A percentile compares a stretch with the other conserved stretches of the same genome.
Conservation (phyloP, 2,113 vertebrate species). For the Gallinago media region DNA sequence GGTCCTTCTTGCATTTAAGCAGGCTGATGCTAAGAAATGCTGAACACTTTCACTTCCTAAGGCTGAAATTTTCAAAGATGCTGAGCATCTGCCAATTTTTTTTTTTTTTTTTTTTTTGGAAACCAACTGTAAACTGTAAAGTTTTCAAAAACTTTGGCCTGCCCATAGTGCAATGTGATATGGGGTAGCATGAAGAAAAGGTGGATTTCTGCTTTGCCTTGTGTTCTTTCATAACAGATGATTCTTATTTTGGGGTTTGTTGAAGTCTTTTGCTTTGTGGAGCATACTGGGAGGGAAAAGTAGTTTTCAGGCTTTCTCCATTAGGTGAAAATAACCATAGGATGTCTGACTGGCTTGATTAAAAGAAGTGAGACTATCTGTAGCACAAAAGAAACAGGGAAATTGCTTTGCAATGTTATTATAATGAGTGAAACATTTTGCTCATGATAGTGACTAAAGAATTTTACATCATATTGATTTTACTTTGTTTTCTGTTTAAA, state of each 20-base stretch:
- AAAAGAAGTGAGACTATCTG: neutral
- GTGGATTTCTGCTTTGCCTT: conserved; percentile 30
- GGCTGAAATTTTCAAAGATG: neutral
- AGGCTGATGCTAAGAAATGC: neutral
- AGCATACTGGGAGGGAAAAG: neutral
- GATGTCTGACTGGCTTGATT: neutral
- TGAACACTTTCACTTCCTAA: neutral
- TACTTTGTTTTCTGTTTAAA: neutral
- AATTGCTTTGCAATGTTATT: neutral
- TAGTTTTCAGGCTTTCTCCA: neutral
- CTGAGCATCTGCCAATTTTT: neutral
- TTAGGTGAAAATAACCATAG: neutral
- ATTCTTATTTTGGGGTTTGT: neutral
- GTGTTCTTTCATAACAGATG: neutral
- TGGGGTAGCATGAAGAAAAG: conserved; percentile 2
- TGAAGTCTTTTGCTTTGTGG: conserved; percentile 27
- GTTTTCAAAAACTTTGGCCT: neutral
- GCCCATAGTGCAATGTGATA: neutral
- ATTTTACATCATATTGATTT: neutral
- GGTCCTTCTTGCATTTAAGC: neutral
- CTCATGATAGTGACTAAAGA: neutral
- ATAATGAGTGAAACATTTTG: neutral
- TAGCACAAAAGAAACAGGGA: neutral
- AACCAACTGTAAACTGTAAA: accelerated
- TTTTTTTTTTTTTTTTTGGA: neutral